A percentile compares a stretch with the other conserved stretches of the same genome.
These are phyloP conservation scores for Onychomys arenicola DNA, from an alignment of 2,797 vertebrate genomes.

Conservation along the genomic window DNA sequence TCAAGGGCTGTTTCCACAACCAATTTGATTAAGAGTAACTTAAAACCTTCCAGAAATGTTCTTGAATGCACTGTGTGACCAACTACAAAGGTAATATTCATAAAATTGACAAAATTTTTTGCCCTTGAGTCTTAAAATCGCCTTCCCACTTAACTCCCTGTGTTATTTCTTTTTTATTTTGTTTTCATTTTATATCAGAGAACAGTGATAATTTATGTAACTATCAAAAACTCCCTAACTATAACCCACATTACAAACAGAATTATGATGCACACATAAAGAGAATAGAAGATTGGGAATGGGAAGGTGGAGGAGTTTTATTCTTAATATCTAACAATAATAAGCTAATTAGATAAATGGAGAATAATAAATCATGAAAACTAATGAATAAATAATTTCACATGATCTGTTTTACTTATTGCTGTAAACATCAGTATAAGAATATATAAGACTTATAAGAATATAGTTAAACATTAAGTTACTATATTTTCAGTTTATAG, in stretches of 20 bases:
- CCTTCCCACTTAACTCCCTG: neutral
- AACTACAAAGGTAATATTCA: conserved; percentile 60
- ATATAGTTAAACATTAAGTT: conserved; percentile 11
- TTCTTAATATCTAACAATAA: conserved; percentile 43
- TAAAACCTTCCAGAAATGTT: conserved; percentile 70
- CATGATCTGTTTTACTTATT: neutral
- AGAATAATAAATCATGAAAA: conserved; percentile 31
- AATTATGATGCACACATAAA: neutral
- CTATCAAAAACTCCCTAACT: conserved; percentile 16
- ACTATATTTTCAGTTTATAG: neutral
- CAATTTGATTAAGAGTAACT: conserved; percentile 76
- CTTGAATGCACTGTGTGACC: conserved; percentile 61
- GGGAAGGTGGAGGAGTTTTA: neutral
- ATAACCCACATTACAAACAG: neutral
- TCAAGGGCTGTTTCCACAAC: conserved; percentile 77
- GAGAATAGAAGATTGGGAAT: neutral
- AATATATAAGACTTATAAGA: neutral
- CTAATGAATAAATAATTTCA: conserved; percentile 44
- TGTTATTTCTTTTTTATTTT: neutral
- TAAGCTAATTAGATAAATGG: conserved; percentile 11
- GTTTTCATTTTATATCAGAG: conserved; percentile 51
- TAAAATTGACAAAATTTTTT: conserved; percentile 63
- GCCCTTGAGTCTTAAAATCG: conserved; percentile 55
- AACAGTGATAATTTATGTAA: conserved; percentile 41
- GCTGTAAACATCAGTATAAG: neutral